These are phyloP conservation scores for Trichogramma pretiosum DNA, from an alignment of 1,140 invertebrate species.

Conservation along the genomic window DNA sequence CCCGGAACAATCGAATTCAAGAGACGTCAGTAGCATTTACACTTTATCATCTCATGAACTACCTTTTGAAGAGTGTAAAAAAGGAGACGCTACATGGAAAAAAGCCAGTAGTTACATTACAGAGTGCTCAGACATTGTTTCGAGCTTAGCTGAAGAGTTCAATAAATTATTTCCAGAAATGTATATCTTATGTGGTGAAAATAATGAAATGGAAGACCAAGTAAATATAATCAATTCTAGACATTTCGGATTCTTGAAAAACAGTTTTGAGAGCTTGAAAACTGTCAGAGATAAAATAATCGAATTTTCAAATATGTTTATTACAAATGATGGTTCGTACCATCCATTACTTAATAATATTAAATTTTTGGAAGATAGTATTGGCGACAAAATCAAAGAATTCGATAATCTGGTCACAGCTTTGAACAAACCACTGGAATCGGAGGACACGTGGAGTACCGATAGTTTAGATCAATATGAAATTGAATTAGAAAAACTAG, in stretches of 20 bases:
- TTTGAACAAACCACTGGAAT: slow-evolving; percentile 7
- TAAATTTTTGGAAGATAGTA: slow-evolving; percentile 23
- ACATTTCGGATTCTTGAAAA: slow-evolving; percentile 29
- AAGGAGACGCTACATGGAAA: slow-evolving; percentile 46
- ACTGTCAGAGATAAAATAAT: slow-evolving; percentile 33
- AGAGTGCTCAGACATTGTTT: slow-evolving; percentile 18
- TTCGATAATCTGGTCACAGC: slow-evolving; percentile 19
- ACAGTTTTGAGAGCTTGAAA: slow-evolving; percentile 29
- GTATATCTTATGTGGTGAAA: too few species aligned
- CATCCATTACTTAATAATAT: slow-evolving; percentile 34
- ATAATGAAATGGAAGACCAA: slow-evolving; percentile 24
- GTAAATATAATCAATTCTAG: slow-evolving; percentile 37
- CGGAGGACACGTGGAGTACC: slow-evolving; percentile 12
- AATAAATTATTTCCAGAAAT: too few species aligned
- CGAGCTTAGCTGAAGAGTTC: too few species aligned
- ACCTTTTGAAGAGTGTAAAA: slow-evolving; percentile 43
- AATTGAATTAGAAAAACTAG: slow-evolving; percentile 46
- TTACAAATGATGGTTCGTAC: slow-evolving; percentile 27
- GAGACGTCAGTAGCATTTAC: slow-evolving; percentile 23
- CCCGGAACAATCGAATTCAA: slow-evolving; percentile 43
- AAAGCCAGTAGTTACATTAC: slow-evolving; percentile 39
- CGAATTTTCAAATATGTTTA: slow-evolving; percentile 36
- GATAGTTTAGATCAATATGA: slow-evolving; percentile 30
- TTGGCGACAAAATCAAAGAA: slow-evolving; percentile 18
- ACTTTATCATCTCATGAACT: slow-evolving; percentile 31